Conservation (phyloP, 2,113 vertebrate genomes). For the Ranitomeya variabilis region DNA sequence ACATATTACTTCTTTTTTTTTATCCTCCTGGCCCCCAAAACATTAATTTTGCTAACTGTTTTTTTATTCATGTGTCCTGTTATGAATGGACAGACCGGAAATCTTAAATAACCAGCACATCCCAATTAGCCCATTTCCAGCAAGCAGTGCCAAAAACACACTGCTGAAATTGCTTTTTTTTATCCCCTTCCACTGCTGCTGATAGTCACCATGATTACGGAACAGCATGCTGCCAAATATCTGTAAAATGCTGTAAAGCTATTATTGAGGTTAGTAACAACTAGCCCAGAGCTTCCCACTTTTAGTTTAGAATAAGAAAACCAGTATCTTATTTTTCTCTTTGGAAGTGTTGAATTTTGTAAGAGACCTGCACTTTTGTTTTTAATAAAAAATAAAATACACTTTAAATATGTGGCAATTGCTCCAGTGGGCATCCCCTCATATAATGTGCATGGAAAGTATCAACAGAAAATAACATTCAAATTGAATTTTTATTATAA, state of each 20-base stretch:
- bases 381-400: background rate
- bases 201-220: background rate
- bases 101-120: background rate
- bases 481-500: no score
- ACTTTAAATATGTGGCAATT: background rate
- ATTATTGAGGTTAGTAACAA: no score
- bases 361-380: background rate
- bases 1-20: no score
- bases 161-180: background rate
- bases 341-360: background rate
- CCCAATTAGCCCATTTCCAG: background rate
- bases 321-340: background rate
- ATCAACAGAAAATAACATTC: no score
- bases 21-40: background rate
- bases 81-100: background rate
- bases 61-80: background rate
- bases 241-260: background rate
- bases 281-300: no score
- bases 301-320: background rate
- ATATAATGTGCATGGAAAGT: no score
- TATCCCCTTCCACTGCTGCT: background rate
- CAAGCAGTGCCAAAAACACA: background rate
- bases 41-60: background rate
- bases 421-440: background rate
- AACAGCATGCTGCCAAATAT: background rate